Evolutionary conservation across 2,797 vertebrate genomes (phyloP), one percentile per base, ranked within the genome.

Genomic region (Oreonectes daqikongensis): DNA sequence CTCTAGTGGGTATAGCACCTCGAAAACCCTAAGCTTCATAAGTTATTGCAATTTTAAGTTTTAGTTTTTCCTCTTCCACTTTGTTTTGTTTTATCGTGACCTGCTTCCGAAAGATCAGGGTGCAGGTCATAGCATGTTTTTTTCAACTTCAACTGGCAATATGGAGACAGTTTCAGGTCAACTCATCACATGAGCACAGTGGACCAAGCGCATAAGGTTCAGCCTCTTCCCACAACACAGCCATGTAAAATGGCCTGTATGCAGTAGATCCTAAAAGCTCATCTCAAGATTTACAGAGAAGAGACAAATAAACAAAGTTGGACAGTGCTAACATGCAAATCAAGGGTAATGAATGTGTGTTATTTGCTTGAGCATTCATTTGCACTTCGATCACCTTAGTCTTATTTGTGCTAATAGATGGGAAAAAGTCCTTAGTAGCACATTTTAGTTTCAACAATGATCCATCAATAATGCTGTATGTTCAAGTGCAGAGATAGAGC

Each of bases 271-370:
- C 52, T 44, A 48, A 69, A 28, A 74, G n/a, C 65, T 42, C 53
- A 61, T 73, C 18, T 38, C 52, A 38, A 20, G 53, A 11, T n/a
- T 72, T 22, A 66, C 42, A 28, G 14, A 60, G 63, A 15, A 55
- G 46, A 35, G 46, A 79, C 28, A 72, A 44, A 60, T 50, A 67
- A 60, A 79, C 30, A 63, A 1, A 60, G 42, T 22, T 35, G 35
- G 32, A 73, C 91, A 86, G 86, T 75, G 79, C 88, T 87, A 89
- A 92, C 87, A 89, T 85, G 82, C 28, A 0, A 83, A 84, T 84
- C n/a, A n/a, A n/a, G 74, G 72, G 86, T 91, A 90, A 94, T 94
- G 92, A 93, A 89, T 87, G 87, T 86, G 83, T 87, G 85, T 84
- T 78, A 72, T 52, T 85, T 1, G 26, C 24, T 79, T 89, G 90